Conservation (phyloP, 2,797 vertebrate species). For the Coregonus sp. region DNA sequence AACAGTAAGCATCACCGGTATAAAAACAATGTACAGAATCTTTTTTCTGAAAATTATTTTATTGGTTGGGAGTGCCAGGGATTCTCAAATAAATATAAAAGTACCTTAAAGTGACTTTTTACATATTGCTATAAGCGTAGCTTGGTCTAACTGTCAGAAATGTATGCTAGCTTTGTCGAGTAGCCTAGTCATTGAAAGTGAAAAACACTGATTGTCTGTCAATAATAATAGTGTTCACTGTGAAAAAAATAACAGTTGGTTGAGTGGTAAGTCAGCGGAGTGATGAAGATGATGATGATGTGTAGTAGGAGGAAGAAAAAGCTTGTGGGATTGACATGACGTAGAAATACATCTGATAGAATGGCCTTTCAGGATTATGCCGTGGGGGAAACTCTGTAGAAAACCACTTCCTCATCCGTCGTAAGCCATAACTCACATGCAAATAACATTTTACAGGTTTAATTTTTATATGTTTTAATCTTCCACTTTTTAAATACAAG, state of each 20-base stretch:
- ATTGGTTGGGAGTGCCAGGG: conserved; percentile 38
- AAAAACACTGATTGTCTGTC: conserved; percentile 39
- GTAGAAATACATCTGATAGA: conserved; percentile 22
- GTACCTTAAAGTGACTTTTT: conserved; percentile 50
- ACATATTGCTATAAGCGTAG: conserved; percentile 49
- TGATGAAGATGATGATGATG: conserved; percentile 5
- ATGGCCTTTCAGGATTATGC: conserved; percentile 41
- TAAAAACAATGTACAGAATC: conserved; percentile 54
- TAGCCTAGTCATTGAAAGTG: conserved; percentile 22
- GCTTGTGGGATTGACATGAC: neutral
- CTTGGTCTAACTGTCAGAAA: conserved; percentile 39
- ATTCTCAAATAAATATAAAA: conserved; percentile 30
- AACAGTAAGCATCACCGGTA: conserved; percentile 26
- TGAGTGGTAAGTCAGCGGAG: conserved; percentile 12
- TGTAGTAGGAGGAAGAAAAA: neutral
- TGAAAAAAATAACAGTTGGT: conserved; percentile 20
- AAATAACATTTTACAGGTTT: conserved; percentile 71
- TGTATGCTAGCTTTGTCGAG: conserved; percentile 35
- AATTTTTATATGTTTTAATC: conserved; percentile 61
- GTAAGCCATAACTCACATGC: conserved; percentile 67
- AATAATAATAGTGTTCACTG: conserved; percentile 25
- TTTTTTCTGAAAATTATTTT: conserved; percentile 47
- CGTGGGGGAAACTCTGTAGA: conserved; percentile 33
- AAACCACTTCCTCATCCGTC: conserved; percentile 45
- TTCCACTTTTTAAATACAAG: conserved; percentile 68